Percentiles rank a stretch among this genome's conserved stretches.
These are phyloP conservation scores for Drosophila neutralis DNA, from an alignment of 2,888 invertebrate species.

Conservation along the genomic window DNA sequence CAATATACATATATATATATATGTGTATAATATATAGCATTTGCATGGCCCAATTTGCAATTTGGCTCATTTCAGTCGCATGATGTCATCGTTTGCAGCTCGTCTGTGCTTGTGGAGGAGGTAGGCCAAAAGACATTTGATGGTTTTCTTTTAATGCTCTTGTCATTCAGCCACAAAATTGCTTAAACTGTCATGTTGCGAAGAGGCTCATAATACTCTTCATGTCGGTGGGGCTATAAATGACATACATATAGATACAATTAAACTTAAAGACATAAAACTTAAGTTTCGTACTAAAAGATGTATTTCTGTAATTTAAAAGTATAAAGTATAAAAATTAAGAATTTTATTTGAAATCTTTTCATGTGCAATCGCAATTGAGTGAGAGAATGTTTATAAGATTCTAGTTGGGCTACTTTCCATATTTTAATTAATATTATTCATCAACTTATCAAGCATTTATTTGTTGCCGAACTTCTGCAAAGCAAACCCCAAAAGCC, in stretches of 20 bases:
- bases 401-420: not conserved
- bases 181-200: constrained; percentile 60
- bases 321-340: not conserved
- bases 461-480: not conserved
- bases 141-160: constrained; percentile 44
- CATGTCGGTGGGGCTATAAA: not conserved
- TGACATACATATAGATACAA: not conserved
- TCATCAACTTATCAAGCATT: not conserved
- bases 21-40: constrained; percentile 23
- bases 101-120: constrained; percentile 18
- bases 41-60: constrained; percentile 62
- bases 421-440: not conserved
- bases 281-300: not conserved
- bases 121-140: constrained; percentile 30
- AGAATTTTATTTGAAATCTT: not conserved
- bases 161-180: constrained; percentile 41
- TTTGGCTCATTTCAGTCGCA: constrained; percentile 44
- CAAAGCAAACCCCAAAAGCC: not conserved
- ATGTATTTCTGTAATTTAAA: not conserved
- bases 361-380: not conserved
- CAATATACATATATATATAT: constrained; percentile 14
- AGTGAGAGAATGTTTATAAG: not conserved
- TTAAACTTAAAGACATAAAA: not conserved
- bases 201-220: not conserved
- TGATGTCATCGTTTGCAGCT: constrained; percentile 63